Base-by-base conservation (phyloP, 2,797 vertebrate species). In the Lindbergichthys nudifrons region DNA sequence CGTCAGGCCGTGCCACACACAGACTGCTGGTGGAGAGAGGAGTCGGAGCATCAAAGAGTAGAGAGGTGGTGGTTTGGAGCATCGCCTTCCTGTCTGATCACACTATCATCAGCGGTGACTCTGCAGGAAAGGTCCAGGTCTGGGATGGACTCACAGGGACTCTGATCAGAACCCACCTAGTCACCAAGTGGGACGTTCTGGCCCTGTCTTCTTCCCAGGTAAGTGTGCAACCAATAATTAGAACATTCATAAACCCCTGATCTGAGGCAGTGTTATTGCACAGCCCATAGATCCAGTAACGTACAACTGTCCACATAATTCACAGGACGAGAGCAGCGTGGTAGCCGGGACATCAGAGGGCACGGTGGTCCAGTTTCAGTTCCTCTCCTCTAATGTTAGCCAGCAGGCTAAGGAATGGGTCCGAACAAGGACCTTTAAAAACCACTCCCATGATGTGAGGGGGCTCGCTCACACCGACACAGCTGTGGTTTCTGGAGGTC, bases 401-500 rank as follows among this genome's bases (percentile, higher is more conserved):
- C 92, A 93, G 68, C 75, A 77, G 5, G 95, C 97, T 39, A 93
- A 90, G 57, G 94, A 95, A 77, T 99, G 98, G 98, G 92, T 97
- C 76, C 86, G 94, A 67, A 99, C 97, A 0, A 96, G 96, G 75
- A 97, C 96, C 0, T 98, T 99, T 78, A 97, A 96, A 81, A 93
- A 96, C 86, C 97, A 99, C 90, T 96, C 96, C 0, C 98, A 99
- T 0, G 98, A 99, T 0, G 96, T 99, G 69, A 92, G 96, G 21
- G 93, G 96, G 0, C 94, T 99, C 64, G 94, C 84, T 0, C 96
- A 98, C 89, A 96, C 95, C 1, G 90, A 94, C 0, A 96, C 89
- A 0, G 95, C 96, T 0, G 88, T 98, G 61, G 95, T 99, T 52
- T 99, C 97, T 0, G 98, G 97, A 93, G 97, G 98, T 98, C 81